These are phyloP conservation scores for Cyclargus thomasi DNA, from an alignment of 1,140 invertebrate genomes.

Conservation along the genomic window DNA sequence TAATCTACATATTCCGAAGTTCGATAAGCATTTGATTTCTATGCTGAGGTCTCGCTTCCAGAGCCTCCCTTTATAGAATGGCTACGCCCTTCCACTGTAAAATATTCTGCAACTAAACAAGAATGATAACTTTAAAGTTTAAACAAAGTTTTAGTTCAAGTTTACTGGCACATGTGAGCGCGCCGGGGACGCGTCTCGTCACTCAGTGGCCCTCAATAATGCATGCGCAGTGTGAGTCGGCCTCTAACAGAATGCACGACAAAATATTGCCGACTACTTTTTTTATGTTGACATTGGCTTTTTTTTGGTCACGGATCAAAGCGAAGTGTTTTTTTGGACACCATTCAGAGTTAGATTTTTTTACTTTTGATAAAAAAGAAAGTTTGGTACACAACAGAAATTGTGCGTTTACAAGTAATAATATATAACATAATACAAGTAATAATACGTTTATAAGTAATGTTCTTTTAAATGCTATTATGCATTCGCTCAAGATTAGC, in stretches of 20 bases:
- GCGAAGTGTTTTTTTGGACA: conserved; percentile 26
- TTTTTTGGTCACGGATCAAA: conserved; percentile 25
- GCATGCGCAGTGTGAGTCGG: conserved; percentile 44
- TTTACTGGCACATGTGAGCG: conserved; percentile 30
- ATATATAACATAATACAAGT: too few species aligned
- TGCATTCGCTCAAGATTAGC: too few species aligned
- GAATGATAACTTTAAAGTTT: too few species aligned
- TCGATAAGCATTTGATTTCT: too few species aligned
- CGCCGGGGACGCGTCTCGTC: conserved; percentile 46
- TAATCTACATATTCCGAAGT: too few species aligned
- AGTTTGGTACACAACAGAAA: neutral
- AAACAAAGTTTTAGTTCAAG: conserved; percentile 19
- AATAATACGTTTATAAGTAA: too few species aligned
- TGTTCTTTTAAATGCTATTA: too few species aligned
- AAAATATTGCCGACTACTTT: conserved; percentile 39
- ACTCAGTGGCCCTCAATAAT: conserved; percentile 70
- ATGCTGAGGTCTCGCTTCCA: too few species aligned
- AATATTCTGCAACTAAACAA: too few species aligned
- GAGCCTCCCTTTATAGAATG: too few species aligned
- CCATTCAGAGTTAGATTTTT: conserved; percentile 4
- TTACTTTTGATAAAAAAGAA: neutral
- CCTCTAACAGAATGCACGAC: conserved; percentile 38
- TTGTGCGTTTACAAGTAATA: neutral
- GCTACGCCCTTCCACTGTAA: too few species aligned
- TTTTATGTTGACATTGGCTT: conserved; percentile 24